Evolutionary conservation across 2,797 vertebrate genomes (phyloP), one percentile per base, ranked within the genome.

Genomic region (Caiman crocodilus): DNA sequence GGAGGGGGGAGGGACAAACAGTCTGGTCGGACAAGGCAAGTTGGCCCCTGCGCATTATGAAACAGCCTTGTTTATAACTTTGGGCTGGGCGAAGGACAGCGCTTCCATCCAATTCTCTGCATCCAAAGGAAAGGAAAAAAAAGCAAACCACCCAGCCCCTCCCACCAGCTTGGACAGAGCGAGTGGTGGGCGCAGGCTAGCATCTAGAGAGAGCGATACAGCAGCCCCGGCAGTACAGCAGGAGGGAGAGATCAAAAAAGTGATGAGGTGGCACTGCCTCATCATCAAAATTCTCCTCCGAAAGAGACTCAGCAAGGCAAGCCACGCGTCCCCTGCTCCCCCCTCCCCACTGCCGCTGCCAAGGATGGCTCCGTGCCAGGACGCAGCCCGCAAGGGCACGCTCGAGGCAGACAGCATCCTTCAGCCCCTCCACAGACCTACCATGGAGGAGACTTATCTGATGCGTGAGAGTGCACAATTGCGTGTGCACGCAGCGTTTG

Each of bases 41-140:
- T 14, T 1, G 1, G 21, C 14, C 3, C 1, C 0, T 25, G 26
- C 1, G 0, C 0, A 5, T 61, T 7, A 15, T 4, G 55, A 13
- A 81, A 81, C 17, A 4, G 21, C 32, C 26, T 56, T 2, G 73
- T 42, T 56, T 17, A 32, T 2, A 69, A 61, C 13, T 10, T 9
- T 13, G 32, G 76, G 67, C 63, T 73, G 58, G 73, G 42, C 15
- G 10, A 14, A 21, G 42, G 73, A 59, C 3, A 6, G 25, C 14
- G 60, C 1, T 79, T 57, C 67, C 67, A n/a, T 7, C 76, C 59
- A 0, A 0, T 2, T 12, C 75, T 7, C 42, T 7, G 12, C 69
- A 30, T 59, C 6, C 14, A 25, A 23, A 21, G n/a, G 15, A 58
- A 55, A 63, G 1, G 26, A 61, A 61, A 61, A 61, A 61, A 61